These are phyloP conservation scores for Platichthys stellatus DNA, from an alignment of 2,113 vertebrate genomes.

Conservation along the genomic window DNA sequence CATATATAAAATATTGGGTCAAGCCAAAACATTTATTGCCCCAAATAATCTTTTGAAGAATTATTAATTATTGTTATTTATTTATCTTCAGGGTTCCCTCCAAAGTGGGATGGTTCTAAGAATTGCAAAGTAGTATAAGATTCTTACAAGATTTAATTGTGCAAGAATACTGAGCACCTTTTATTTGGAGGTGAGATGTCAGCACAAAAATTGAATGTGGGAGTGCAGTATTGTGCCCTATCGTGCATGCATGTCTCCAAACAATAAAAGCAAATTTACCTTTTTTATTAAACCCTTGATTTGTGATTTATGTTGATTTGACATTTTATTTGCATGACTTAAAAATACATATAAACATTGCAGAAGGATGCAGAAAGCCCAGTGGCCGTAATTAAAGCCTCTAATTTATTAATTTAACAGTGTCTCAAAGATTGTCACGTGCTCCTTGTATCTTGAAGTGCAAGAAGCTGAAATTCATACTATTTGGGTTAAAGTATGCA, in stretches of 20 bases:
- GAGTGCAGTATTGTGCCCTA: not conserved
- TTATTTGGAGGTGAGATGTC: not conserved
- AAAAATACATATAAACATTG: no score
- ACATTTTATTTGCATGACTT: not conserved
- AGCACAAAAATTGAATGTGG: not conserved
- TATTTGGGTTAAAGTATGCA: slow-evolving; percentile 7
- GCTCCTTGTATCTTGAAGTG: slow-evolving; percentile 43
- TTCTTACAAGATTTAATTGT: no score
- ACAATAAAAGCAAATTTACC: not conserved
- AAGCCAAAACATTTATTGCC: not conserved
- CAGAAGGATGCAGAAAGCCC: no score
- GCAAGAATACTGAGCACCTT: not conserved
- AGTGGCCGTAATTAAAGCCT: no score
- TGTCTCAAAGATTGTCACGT: not conserved
- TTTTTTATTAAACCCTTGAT: no score
- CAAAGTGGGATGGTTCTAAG: no score
- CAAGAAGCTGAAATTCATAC: slow-evolving; percentile 40
- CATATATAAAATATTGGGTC: slow-evolving; percentile 4
- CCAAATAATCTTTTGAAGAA: not conserved
- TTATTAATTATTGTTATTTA: not conserved
- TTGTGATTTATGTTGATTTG: not conserved
- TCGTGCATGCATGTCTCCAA: not conserved
- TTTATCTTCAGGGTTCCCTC: not conserved
- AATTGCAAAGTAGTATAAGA: no score
- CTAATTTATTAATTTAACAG: not conserved